Evolutionary conservation across 2,797 vertebrate genomes (phyloP).

Genomic region (Poecilia wingei): DNA sequence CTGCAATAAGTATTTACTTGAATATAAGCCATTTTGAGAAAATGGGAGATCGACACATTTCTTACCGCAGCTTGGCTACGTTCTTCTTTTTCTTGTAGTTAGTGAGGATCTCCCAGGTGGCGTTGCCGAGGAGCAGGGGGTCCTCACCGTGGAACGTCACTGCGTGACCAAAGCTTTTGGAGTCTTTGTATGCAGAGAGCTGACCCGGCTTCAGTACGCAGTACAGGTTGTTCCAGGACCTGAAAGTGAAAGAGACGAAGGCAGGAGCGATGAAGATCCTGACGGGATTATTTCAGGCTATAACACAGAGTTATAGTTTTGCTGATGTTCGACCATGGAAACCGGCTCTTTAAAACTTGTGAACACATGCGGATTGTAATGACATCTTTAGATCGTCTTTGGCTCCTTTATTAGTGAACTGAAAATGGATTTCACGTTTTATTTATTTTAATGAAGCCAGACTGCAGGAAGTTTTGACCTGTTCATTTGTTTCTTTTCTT

Average conservation of each 20-base stretch:
- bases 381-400: background rate
- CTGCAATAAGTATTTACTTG: background rate
- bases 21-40: background rate
- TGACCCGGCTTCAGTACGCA: conserved; percentile 90
- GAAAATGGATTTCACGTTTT: background rate
- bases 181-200: conserved; percentile 91
- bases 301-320: background rate
- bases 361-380: background rate
- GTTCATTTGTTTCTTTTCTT: conserved; percentile 10
- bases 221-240: conserved; percentile 95
- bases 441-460: background rate
- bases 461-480: background rate
- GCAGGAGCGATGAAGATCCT: background rate
- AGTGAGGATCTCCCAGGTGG: conserved; percentile 86
- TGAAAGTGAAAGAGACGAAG: conserved; percentile 53
- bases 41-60: background rate
- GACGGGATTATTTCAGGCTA: conserved; percentile 14
- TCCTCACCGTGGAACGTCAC: conserved; percentile 91
- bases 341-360: background rate
- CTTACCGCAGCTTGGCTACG: conserved; percentile 91
- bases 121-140: conserved; percentile 83
- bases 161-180: conserved; percentile 87
- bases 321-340: background rate
- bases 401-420: background rate
- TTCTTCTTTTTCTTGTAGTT: conserved; percentile 98